These are phyloP conservation scores for Psettodes erumei DNA, from an alignment of 2,113 vertebrate species.

Conservation along the genomic window DNA sequence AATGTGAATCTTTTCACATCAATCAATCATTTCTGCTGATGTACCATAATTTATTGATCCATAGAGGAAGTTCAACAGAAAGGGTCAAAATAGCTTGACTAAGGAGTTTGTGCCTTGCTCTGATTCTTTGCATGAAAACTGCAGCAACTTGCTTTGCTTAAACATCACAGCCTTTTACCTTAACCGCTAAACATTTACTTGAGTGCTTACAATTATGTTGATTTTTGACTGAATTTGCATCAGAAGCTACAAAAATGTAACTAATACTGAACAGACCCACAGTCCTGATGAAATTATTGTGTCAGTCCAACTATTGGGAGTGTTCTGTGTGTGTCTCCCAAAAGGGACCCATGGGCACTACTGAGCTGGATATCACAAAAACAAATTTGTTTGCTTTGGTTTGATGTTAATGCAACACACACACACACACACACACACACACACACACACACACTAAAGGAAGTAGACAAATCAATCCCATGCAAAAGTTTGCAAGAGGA, in stretches of 20 bases:
- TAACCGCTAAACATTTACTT: constrained; percentile 7
- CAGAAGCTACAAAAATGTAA: not conserved
- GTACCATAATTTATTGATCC: not conserved
- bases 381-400: constrained; percentile 44
- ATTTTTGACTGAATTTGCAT: not conserved
- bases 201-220: constrained; percentile 25
- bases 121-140: not conserved
- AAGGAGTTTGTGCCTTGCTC: not conserved
- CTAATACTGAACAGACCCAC: constrained; percentile 1
- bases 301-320: constrained; percentile 37
- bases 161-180: not conserved
- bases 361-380: constrained; percentile 21
- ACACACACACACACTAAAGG: constrained; percentile 5
- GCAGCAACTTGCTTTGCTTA: not conserved
- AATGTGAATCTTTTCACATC: too few species aligned
- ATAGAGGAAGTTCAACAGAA: not conserved
- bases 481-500: constrained; percentile 31
- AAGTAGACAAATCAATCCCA: constrained; percentile 38
- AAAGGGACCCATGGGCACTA: constrained; percentile 7
- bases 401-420: constrained; percentile 35
- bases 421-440: not conserved
- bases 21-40: too few species aligned
- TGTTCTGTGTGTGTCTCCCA: constrained; percentile 22
- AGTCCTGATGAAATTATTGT: constrained; percentile 40
- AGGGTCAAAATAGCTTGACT: not conserved